Percentiles rank a stretch among this genome's conserved stretches.
Evolutionary conservation across 2,888 invertebrate species (phyloP).

Genomic region (Drosophila melanosoma): DNA sequence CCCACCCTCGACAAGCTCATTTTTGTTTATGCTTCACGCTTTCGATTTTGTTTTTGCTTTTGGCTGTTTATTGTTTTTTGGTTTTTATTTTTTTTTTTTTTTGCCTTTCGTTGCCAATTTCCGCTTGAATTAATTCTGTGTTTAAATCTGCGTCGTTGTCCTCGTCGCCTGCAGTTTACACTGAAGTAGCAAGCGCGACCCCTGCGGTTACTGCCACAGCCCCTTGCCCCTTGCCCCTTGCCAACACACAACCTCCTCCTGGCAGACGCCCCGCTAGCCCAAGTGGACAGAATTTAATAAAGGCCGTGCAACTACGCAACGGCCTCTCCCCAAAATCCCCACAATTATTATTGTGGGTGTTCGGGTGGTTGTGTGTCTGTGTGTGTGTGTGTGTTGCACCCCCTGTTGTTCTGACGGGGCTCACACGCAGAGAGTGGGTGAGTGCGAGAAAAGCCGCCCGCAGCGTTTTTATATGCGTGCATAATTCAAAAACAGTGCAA

Average conservation of each 20-base stretch:
- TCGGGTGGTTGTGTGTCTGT: slow-evolving; percentile 10
- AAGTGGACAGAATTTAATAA: slow-evolving; percentile 68
- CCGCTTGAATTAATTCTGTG: slow-evolving; percentile 82
- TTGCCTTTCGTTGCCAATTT: slow-evolving; percentile 71
- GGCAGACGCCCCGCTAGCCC: not conserved
- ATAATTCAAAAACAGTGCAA: slow-evolving; percentile 79
- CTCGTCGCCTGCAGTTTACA: slow-evolving; percentile 54
- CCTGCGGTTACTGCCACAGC: slow-evolving; percentile 64
- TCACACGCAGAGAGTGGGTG: slow-evolving; percentile 60
- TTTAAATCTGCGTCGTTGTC: slow-evolving; percentile 70
- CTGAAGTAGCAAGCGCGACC: slow-evolving; percentile 66
- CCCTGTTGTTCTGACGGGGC: slow-evolving; percentile 48
- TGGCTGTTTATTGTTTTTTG: slow-evolving; percentile 20
- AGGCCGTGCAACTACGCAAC: slow-evolving; percentile 40
- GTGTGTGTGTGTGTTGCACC: not conserved
- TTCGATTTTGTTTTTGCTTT: slow-evolving; percentile 68
- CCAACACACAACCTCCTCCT: slow-evolving; percentile 1
- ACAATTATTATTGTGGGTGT: not conserved
- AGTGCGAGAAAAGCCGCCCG: slow-evolving; percentile 77
- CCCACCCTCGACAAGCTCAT: slow-evolving; percentile 15
- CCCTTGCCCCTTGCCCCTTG: not conserved
- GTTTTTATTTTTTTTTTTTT: slow-evolving; percentile 20
- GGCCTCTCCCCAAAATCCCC: not conserved
- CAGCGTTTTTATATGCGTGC: slow-evolving; percentile 78
- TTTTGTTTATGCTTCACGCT: slow-evolving; percentile 81